A percentile compares a stretch with the other conserved stretches of the same genome.
Conservation (phyloP, 2,888 invertebrate genomes). For the Sarcophaga variegata region DNA sequence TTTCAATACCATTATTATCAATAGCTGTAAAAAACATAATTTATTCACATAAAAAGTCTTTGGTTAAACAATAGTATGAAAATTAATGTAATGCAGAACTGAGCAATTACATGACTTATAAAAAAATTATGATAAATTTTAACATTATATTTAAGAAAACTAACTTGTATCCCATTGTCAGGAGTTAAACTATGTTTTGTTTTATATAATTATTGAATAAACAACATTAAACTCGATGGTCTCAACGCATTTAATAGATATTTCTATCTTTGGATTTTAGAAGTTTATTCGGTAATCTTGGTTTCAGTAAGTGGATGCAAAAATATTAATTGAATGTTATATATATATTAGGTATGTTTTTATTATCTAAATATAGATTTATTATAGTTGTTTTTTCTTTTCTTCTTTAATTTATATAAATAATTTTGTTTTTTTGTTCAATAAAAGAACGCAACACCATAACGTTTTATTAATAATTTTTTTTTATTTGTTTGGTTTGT, state of each 20-base stretch:
- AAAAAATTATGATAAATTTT: conserved; percentile 17
- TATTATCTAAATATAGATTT: conserved; percentile 32
- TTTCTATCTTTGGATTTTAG: conserved; percentile 50
- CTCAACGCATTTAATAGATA: conserved; percentile 75
- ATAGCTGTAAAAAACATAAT: conserved; percentile 48
- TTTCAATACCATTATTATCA: conserved; percentile 62
- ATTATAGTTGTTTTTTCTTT: conserved; percentile 28
- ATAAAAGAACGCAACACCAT: conserved; percentile 55
- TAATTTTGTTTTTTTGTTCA: conserved; percentile 28
- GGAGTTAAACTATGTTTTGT: conserved; percentile 28
- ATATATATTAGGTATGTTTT: background rate
- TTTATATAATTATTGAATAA: conserved; percentile 60
- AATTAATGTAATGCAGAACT: conserved; percentile 8
- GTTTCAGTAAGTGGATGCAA: conserved; percentile 55
- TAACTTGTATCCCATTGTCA: background rate
- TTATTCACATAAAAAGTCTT: conserved; percentile 22
- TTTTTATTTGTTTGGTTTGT: background rate
- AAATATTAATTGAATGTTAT: conserved; percentile 65
- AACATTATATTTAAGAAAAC: conserved; percentile 19
- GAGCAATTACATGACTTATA: conserved; percentile 13
- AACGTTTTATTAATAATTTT: conserved; percentile 19
- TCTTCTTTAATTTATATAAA: conserved; percentile 27
- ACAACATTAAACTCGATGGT: conserved; percentile 76
- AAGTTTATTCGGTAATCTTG: conserved; percentile 37
- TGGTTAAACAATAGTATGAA: conserved; percentile 7